phyloP scores from a whole-genome alignment of 2,888 invertebrate genomes.

The Antheraea assamensis region DNA sequence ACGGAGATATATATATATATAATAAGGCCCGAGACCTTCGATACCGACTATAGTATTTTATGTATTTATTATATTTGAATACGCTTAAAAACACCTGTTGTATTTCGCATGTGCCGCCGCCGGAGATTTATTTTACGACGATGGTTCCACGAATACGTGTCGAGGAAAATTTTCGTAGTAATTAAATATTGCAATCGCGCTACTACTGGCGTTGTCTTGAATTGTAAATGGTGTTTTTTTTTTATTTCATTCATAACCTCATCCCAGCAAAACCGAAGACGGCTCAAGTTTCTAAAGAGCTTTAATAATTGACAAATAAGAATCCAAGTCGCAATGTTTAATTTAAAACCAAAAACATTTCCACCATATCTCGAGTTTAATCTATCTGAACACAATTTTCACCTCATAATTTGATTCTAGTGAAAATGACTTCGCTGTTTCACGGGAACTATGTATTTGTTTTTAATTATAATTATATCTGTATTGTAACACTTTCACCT shows the following conservation, averaged over 20 bases:
- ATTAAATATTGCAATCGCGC: neutral
- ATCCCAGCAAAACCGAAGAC: neutral
- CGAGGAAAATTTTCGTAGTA: neutral
- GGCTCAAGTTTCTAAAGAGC: neutral
- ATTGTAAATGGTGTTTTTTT: neutral
- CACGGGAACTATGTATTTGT: too few species aligned
- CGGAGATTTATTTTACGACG: neutral
- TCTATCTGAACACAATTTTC: too few species aligned
- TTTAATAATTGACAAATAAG: neutral
- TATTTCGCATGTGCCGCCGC: neutral
- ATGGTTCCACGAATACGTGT: neutral
- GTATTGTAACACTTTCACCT: too few species aligned
- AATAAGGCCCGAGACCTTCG: conserved; percentile 18
- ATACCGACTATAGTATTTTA: neutral
- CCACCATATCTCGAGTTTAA: too few species aligned
- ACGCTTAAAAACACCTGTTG: neutral
- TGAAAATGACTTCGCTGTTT: too few species aligned
- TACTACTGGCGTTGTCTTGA: neutral
- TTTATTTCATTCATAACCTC: neutral
- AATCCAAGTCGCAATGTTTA: neutral
- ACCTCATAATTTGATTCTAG: too few species aligned
- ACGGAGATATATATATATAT: too few species aligned
- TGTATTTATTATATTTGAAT: neutral
- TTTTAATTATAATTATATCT: too few species aligned
- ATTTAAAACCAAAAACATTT: too few species aligned